Evolutionary conservation across 2,113 vertebrate genomes (phyloP), one percentile per base, ranked within the genome.

Genomic region (Hippocampus mohnikei): DNA sequence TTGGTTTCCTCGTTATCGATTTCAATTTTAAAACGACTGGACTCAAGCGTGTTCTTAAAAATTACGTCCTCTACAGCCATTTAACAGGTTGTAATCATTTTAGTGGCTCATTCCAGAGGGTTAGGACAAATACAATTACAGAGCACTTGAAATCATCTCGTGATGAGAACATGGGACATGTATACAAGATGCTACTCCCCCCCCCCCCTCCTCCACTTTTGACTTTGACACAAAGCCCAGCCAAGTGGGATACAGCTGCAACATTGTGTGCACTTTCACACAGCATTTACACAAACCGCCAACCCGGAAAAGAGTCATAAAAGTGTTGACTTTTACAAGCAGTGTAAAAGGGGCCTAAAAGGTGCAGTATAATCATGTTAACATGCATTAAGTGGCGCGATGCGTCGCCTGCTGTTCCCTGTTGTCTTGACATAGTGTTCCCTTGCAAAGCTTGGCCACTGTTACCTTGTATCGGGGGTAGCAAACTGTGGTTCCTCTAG

Each of bases 371-470:
- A 33, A 60, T 60, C 58, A 33, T 2, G 58, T 60, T 60, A 58
- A 25, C 55, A 20, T 60, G 58, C 58, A 15, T 60, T 11, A 55
- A 23, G 27, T 33, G 58, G 3, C 29, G 3, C 60, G 41, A 21
- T 37, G 33, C 59, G 15, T 37, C 8, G 18, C 33, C 18, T 61
- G 53, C 59, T 37, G 29, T n/a, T 27, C 27, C 33, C 20, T 76
- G 75, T 81, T 77, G 80, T 76, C 79, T 84, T 66, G 10, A 37
- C 33, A 6, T 37, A 37, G 33, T 20, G 29, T 10, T 15, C 62
- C 55, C 69, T 42, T 56, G 56, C 44, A 52, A 56, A 44, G n/a
- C 44, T 4, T 20, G 73, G 75, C 72, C 74, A 23, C 59, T 50
- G 68, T 37, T 66, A 48, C n/a, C 65, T 74, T 68, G 68, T 77